Evolutionary conservation across 2,797 vertebrate species (phyloP), one percentile per base, ranked within the genome.

Genomic region (Xenopus petersii): DNA sequence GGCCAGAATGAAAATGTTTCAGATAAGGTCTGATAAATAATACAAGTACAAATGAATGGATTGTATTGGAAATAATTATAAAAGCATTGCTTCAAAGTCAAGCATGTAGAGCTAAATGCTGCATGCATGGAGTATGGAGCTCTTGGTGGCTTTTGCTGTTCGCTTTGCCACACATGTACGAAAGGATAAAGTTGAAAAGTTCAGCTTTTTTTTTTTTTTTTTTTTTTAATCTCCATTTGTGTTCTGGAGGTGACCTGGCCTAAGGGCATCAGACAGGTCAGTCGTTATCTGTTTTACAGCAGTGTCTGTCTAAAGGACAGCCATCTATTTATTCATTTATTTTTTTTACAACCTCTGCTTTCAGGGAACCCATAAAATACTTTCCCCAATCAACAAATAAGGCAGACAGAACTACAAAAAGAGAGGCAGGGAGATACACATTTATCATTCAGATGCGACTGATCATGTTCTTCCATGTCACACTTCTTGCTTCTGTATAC

Each of bases 191-290:
- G 87, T 87, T 85, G 84, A 78, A 83, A 86, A 91, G 90, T 88
- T 89, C 87, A 80, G 4, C 58, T 2, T 8, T 15, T 15, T 15
- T 11, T 26, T 86, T 84, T 16, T 72, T 86, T 80, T 84, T 88
- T 83, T 66, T 30, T 21, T 1, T 21, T 21, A 21, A 64, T 85
- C 48, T 70, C 65, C 81, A 16, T 24, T 54, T 73, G 69, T 12
- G 64, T 84, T 88, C 87, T 87, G 83, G 66, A 70, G 67, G 83
- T 75, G 86, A 82, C 89, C 86, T 79, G 69, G 86, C 87, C 80
- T 76, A 66, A 74, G 81, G 85, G 78, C 80, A 84, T 79, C 76
- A 56, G 75, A 81, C 70, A 4, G 83, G 82, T 87, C 86, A 84
- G 85, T 49, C 82, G 81, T 79, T 71, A 72, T 70, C 81, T 84